Conservation (phyloP, 2,797 vertebrate species). For the Oreochromis grahami region DNA sequence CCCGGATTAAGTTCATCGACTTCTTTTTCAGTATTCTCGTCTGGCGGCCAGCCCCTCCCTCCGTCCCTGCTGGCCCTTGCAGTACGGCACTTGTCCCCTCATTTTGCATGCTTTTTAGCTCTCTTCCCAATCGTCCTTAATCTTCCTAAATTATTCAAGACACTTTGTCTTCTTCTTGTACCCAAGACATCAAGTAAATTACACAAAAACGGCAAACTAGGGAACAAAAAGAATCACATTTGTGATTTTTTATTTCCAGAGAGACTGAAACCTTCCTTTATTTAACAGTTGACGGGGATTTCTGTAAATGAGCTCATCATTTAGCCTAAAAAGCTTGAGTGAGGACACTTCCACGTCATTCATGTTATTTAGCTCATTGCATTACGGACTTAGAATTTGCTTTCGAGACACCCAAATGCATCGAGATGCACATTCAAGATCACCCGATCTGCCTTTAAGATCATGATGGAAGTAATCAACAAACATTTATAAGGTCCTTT, state of each 20-base stretch:
- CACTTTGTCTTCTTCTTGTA: constrained; percentile 1
- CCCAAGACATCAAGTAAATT: background rate
- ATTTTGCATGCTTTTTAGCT: constrained; percentile 33
- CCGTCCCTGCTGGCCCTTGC: constrained; percentile 2
- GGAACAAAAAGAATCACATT: background rate
- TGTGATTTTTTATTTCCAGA: background rate
- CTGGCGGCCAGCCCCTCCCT: constrained; percentile 12
- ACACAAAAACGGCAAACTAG: background rate
- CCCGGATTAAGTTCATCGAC: background rate
- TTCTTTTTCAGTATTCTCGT: background rate
- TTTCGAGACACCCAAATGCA: constrained; percentile 43
- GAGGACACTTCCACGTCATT: background rate
- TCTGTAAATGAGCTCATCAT: background rate
- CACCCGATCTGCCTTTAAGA: constrained; percentile 1
- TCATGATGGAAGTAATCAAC: constrained; percentile 49
- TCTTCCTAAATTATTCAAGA: constrained; percentile 53
- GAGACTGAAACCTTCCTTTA: background rate
- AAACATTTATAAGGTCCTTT: constrained; percentile 46
- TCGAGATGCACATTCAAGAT: constrained; percentile 17
- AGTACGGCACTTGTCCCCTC: constrained; percentile 1
- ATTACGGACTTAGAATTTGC: constrained; percentile 26
- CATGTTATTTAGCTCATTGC: constrained; percentile 13
- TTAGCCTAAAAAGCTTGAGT: background rate
- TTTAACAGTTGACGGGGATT: background rate
- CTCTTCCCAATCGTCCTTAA: constrained; percentile 31